Evolutionary conservation across 1,140 invertebrate species (phyloP), one percentile per base, ranked within the genome.

Genomic region (Mamestra configurata): DNA sequence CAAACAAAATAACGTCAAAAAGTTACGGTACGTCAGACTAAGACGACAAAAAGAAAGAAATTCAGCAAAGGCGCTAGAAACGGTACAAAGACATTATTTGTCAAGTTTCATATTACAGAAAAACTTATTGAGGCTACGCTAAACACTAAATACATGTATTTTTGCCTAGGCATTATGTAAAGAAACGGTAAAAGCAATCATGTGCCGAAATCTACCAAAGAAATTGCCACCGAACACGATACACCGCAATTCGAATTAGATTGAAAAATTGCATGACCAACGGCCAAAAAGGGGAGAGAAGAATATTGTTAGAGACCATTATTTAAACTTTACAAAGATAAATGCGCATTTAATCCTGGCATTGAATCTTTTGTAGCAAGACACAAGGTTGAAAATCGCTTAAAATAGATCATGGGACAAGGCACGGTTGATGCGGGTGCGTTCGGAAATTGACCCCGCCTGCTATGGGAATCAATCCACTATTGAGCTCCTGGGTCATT

Each of bases 221-320:
- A 82, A 71, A 82, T 76, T 55, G 61, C 46, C 59, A 53, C 40
- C 20, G 27, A 37, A 20, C 83, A 90, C 84, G 85, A 86, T 88
- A 87, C 71, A 79, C 46, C 53, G 72, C 76, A 87, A 85, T 86
- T 85, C 73, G 80, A 84, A 76, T 87, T 86, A 90, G 89, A 93
- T 94, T 94, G 92, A 92, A 91, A 93, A 92, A 94, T 93, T 94
- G 90, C 89, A 93, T 87, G 89, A 84, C 82, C 83, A 88, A 84
- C 85, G 82, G 77, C 87, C 85, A 87, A 91, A 90, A 89, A 88
- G 88, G 91, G 90, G 90, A 88, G 90, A 88, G 87, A 81, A 35
- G 66, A 61, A 27, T 86, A 73, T 71, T 70, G 76, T 77, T 77
- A 77, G 79, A 84, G 71, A 90, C 84, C 87, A 89, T 87, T 84